Conservation (phyloP, 2,797 vertebrate species). For the Pangasius mekongensis region DNA sequence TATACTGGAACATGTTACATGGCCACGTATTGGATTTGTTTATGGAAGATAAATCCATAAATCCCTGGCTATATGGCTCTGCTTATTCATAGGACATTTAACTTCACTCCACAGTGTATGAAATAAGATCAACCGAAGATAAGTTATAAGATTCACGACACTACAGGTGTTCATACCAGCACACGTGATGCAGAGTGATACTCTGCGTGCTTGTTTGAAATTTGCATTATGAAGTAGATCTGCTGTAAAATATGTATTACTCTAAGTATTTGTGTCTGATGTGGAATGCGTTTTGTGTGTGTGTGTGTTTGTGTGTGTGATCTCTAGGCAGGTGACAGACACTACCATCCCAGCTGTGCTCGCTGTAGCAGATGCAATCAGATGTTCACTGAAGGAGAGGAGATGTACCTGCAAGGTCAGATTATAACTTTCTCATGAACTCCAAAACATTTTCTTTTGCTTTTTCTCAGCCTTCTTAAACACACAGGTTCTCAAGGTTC, state of each 20-base stretch:
- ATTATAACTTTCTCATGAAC: not conserved
- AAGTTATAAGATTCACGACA: too few relatives aligned
- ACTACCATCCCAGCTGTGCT: conserved; percentile 96
- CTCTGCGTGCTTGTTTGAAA: too few relatives aligned
- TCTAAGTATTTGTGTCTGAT: too few relatives aligned
- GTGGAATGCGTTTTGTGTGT: not conserved
- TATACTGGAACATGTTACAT: not conserved
- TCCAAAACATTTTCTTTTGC: not conserved
- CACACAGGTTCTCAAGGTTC: conserved; percentile 8
- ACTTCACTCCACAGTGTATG: too few relatives aligned
- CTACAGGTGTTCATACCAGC: too few relatives aligned
- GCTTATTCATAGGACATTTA: too few relatives aligned
- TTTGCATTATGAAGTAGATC: too few relatives aligned
- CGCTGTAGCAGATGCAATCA: conserved; percentile 94
- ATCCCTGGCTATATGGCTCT: too few relatives aligned
- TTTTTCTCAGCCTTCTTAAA: not conserved
- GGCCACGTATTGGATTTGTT: not conserved
- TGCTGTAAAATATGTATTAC: too few relatives aligned
- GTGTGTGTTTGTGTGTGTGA: conserved; percentile 24
- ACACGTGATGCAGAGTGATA: too few relatives aligned
- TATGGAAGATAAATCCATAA: too few relatives aligned
- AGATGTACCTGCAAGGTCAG: conserved; percentile 98
- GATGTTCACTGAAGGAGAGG: conserved; percentile 95
- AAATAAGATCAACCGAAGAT: too few relatives aligned
- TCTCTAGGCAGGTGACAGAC: conserved; percentile 90